phyloP scores from a whole-genome alignment of 2,888 invertebrate genomes.

The Lithosia quadra region DNA sequence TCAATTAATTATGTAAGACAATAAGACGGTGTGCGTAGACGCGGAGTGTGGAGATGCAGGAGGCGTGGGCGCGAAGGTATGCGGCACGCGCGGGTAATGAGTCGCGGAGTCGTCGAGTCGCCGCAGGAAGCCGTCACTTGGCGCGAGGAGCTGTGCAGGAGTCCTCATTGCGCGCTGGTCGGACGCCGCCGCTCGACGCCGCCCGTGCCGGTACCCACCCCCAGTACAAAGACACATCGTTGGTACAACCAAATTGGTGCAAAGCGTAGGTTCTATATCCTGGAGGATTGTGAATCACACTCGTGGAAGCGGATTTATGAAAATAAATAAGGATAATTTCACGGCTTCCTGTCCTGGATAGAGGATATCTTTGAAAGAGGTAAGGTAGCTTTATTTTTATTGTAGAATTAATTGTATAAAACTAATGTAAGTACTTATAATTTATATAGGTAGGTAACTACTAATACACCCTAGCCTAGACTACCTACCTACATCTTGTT shows the following conservation, averaged over 20 bases:
- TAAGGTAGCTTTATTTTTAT: neutral
- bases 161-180: constrained; percentile 52
- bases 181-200: constrained; percentile 31
- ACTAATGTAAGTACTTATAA: no score
- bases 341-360: neutral
- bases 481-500: no score
- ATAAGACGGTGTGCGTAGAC: constrained; percentile 42
- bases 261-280: neutral
- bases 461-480: no score
- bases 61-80: constrained; percentile 44
- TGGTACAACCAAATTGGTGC: neutral
- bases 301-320: neutral
- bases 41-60: constrained; percentile 31
- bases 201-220: neutral
- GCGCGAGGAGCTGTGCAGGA: constrained; percentile 42
- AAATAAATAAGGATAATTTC: neutral
- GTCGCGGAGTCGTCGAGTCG: constrained; percentile 40
- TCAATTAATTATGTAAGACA: constrained; percentile 54
- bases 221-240: neutral
- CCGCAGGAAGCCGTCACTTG: constrained; percentile 58
- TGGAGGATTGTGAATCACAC: neutral
- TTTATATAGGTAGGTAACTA: no score
- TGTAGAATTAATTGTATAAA: neutral
- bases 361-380: neutral
- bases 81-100: constrained; percentile 54